Evolutionary conservation across 2,888 invertebrate genomes (phyloP), one percentile per base, ranked within the genome.

Genomic region (Phymatocera aterrima): DNA sequence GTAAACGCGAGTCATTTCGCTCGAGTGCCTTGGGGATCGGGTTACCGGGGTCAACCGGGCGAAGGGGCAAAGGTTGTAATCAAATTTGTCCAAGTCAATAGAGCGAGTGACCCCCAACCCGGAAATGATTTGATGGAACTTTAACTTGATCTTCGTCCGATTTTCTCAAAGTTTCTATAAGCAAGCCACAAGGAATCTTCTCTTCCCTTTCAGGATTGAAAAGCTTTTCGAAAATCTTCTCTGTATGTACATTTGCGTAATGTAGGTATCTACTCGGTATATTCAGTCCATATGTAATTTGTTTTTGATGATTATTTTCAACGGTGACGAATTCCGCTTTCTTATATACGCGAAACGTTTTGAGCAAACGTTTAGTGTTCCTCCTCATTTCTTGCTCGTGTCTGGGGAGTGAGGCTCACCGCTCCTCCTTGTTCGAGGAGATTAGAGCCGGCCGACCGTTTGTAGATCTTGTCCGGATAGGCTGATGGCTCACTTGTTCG

Each of bases 391-490:
- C 28, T 46, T 12, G 5, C 15, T 28, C 15, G 24, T 15, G 4
- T 57, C 3, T 12, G 2, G n/a, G 31, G 43, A 31, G 72, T 48
- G 12, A 34, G 12, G 60, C 54, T 21, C n/a, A 24, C 46, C 51
- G 34, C 37, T 24, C 43, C 75, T 75, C 75, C 60, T 60, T 40
- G 57, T 60, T 60, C 75, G 57, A 60, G 75, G 54, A 60, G 75
- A 57, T 57, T 57, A 60, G 75, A 75, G 24, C 60, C 75, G 57
- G 40, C 81, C 85, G 79, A 83, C 82, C 82, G 79, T 82, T 84
- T 82, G 85, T 85, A 85, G 85, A 85, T 85, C 81, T 79, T 24
- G 60, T 18, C 77, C 61, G 77, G 85, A 85, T 85, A 86, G 80
- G 75, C 75, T 75, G 75, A 75, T 75, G 75, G 75, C 75, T 75